A percentile compares a stretch with the other conserved stretches of the same genome.
Evolutionary conservation across 1,140 invertebrate species (phyloP).

Genomic region (Protaetia brevitarsis): DNA sequence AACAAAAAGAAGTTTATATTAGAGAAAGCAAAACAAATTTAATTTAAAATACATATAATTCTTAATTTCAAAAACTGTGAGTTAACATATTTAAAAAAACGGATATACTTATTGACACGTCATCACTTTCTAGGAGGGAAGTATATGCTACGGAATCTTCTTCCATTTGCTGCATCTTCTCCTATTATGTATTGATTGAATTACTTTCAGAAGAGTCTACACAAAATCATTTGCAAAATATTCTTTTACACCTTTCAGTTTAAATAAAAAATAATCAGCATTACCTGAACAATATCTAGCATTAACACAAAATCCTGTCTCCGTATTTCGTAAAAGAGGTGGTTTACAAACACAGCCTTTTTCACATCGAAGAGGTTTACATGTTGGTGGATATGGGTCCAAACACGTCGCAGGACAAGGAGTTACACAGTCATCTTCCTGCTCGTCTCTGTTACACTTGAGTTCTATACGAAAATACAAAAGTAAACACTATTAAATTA

Average conservation of each 20-base stretch:
- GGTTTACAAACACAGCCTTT: slow-evolving; percentile 13
- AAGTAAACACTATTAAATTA: background rate
- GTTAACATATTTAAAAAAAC: too few relatives aligned
- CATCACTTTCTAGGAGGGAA: too few relatives aligned
- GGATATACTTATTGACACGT: too few relatives aligned
- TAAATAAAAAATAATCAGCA: background rate
- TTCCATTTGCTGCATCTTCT: too few relatives aligned
- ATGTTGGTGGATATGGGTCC: background rate
- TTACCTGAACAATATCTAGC: slow-evolving; percentile 2
- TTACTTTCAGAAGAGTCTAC: too few relatives aligned
- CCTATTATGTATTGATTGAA: too few relatives aligned
- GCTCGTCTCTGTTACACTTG: background rate
- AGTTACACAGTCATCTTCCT: background rate
- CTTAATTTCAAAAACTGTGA: too few relatives aligned
- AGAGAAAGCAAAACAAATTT: too few relatives aligned
- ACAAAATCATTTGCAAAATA: too few relatives aligned
- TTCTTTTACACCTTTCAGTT: background rate
- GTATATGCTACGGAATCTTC: too few relatives aligned
- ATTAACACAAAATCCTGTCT: slow-evolving; percentile 18
- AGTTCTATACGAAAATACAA: background rate
- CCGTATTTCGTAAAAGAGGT: background rate
- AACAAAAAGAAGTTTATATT: too few relatives aligned
- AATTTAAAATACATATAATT: too few relatives aligned
- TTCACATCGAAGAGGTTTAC: background rate
- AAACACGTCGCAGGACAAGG: background rate